Evolutionary conservation across 2,113 vertebrate genomes (phyloP).

Genomic region (Thomomys bottae): DNA sequence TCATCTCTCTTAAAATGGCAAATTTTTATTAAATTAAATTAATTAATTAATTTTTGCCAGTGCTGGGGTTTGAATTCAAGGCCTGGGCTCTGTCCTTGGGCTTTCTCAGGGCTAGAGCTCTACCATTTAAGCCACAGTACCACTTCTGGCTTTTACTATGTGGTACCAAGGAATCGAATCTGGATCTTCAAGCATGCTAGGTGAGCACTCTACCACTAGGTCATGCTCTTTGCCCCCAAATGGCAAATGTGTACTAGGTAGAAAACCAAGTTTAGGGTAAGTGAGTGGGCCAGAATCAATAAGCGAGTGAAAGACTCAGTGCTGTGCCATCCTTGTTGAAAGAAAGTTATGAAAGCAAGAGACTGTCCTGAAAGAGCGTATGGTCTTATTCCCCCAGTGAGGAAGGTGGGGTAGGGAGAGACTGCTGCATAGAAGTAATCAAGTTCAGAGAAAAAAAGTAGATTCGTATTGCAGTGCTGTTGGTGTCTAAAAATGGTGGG

Average conservation of each 20-base stretch:
- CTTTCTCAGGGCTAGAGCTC: too few species aligned
- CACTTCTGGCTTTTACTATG: too few species aligned
- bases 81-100: too few species aligned
- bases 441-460: background rate
- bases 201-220: too few species aligned
- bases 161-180: too few species aligned
- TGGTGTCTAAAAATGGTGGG: background rate
- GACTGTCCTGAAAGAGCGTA: fast-evolving
- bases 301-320: too few species aligned
- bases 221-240: too few species aligned
- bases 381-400: background rate
- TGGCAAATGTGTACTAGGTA: background rate
- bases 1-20: background rate
- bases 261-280: background rate
- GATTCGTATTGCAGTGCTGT: background rate
- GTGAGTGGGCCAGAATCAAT: background rate
- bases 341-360: background rate
- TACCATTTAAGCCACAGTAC: too few species aligned
- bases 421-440: background rate
- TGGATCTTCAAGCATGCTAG: too few species aligned
- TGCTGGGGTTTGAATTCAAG: too few species aligned
- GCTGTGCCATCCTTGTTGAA: background rate
- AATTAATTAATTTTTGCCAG: too few species aligned
- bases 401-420: background rate
- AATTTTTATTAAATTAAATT: too few species aligned